These are phyloP conservation scores for Aphrocallistes beatrix DNA, from an alignment of 37 sponge, comb jelly and placozoan species.

Conservation along the genomic window DNA sequence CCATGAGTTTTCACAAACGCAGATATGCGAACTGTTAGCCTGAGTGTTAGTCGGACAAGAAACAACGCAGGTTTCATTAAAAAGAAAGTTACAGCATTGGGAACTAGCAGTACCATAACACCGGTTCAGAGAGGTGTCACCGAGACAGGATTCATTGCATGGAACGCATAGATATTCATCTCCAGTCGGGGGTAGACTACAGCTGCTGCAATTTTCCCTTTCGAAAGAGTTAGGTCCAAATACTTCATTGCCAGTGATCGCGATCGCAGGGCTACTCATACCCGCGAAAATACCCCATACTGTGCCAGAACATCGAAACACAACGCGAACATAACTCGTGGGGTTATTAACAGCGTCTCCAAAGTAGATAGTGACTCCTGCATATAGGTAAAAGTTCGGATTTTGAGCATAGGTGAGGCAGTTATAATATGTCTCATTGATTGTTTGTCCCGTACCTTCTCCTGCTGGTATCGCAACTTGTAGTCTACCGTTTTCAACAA, in stretches of 20 bases:
- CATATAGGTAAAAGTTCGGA: neutral
- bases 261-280: neutral
- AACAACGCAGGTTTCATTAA: neutral
- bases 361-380: neutral
- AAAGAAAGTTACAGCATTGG: neutral
- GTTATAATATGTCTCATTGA: neutral
- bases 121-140: neutral
- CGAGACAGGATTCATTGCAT: neutral
- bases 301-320: neutral
- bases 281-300: neutral
- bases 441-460: too few relatives aligned
- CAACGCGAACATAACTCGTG: neutral
- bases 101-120: neutral
- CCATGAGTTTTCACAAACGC: slow-evolving; percentile 13
- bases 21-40: neutral
- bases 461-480: too few relatives aligned
- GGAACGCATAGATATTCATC: neutral
- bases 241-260: neutral
- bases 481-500: too few relatives aligned
- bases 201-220: neutral
- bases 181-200: neutral
- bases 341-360: neutral
- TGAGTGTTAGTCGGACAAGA: neutral
- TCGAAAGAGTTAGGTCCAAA: neutral
- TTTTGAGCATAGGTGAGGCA: neutral